Evolutionary conservation across 2,113 vertebrate genomes (phyloP).

Genomic region (Coptodon bakossiorum): DNA sequence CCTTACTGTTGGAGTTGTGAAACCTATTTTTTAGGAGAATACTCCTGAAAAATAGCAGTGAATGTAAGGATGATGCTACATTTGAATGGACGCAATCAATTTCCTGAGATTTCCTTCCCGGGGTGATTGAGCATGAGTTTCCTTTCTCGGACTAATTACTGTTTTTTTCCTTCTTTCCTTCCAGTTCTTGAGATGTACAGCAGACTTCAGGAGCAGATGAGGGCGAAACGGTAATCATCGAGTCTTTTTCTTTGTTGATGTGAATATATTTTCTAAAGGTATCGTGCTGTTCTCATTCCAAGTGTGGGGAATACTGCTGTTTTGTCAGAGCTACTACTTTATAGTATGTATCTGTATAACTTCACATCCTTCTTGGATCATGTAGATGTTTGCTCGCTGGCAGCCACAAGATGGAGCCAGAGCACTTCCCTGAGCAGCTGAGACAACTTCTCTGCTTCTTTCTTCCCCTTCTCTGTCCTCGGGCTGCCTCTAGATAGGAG

Average conservation of each 20-base stretch:
- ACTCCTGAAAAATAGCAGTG: not conserved
- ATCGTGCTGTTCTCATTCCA: not conserved
- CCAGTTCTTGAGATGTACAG: conserved; percentile 98
- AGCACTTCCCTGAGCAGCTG: not conserved
- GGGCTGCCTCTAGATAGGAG: conserved; percentile 44
- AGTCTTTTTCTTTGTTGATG: not conserved
- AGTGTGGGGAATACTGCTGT: not conserved
- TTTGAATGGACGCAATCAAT: not conserved
- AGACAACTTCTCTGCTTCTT: not conserved
- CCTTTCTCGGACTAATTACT: not conserved
- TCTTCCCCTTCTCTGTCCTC: conserved; percentile 35
- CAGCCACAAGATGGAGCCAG: conserved; percentile 42
- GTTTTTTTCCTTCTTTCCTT: not conserved
- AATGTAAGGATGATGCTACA: not conserved
- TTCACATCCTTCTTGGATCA: not conserved
- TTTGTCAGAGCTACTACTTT: not conserved
- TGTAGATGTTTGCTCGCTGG: not conserved
- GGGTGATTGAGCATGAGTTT: not conserved
- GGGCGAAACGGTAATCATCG: conserved; percentile 80
- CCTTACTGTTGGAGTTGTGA: not conserved
- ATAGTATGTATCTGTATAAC: not conserved
- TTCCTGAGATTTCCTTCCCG: not conserved
- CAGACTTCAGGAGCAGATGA: conserved; percentile 94
- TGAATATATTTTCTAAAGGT: not conserved
- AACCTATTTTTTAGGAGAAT: not conserved